Evolutionary conservation across 2,113 vertebrate species (phyloP).

Genomic region (Burhinus bistriatus): DNA sequence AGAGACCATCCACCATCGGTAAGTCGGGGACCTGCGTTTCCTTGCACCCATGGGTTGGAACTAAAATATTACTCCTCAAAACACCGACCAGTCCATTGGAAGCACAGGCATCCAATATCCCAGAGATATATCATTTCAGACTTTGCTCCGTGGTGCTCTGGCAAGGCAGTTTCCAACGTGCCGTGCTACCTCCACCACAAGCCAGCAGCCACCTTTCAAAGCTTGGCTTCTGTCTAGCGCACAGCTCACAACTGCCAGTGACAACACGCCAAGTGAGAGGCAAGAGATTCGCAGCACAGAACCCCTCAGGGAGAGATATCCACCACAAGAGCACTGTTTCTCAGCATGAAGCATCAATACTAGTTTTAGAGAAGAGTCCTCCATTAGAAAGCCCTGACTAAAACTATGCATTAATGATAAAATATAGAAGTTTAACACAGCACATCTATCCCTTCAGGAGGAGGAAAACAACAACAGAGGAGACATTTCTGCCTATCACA

Average conservation of each 20-base stretch:
- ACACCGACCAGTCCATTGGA: rapidly evolving
- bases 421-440: neutral
- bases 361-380: neutral
- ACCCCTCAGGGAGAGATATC: neutral
- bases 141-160: rapidly evolving
- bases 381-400: neutral
- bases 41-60: neutral
- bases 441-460: rapidly evolving
- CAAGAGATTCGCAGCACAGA: neutral
- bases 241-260: neutral
- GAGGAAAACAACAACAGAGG: rapidly evolving
- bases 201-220: neutral
- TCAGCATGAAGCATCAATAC: neutral
- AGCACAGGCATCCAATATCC: neutral
- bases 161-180: neutral
- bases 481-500: neutral
- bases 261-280: neutral
- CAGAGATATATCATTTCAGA: rapidly evolving
- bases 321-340: neutral
- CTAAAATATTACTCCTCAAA: neutral
- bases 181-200: neutral
- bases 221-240: neutral
- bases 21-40: rapidly evolving
- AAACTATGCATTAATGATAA: neutral
- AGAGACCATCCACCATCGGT: neutral